These are phyloP conservation scores for Zaprionus bogoriensis DNA, from an alignment of 2,888 invertebrate species.

Conservation along the genomic window DNA sequence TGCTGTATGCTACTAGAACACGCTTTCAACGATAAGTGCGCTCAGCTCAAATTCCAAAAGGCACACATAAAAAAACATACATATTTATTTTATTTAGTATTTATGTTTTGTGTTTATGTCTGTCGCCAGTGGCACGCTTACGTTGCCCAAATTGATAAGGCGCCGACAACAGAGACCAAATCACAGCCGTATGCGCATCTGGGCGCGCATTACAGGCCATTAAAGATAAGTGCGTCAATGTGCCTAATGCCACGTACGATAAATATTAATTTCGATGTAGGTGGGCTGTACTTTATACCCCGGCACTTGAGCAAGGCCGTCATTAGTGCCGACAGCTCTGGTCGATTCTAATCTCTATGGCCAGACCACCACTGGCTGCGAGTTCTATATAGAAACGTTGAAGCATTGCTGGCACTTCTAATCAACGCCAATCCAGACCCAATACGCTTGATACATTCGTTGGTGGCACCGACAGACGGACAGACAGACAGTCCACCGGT, in stretches of 20 bases:
- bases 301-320: constrained; percentile 48
- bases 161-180: constrained; percentile 24
- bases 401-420: constrained; percentile 23
- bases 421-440: constrained; percentile 46
- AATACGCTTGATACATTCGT: constrained; percentile 43
- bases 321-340: constrained; percentile 10
- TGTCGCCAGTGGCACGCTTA: constrained; percentile 38
- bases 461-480: background rate
- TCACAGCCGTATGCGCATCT: constrained; percentile 6
- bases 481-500: constrained; percentile 7
- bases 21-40: constrained; percentile 39
- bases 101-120: background rate
- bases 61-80: background rate
- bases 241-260: constrained; percentile 31
- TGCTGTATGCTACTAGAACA: constrained; percentile 35
- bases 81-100: background rate
- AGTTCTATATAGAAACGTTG: constrained; percentile 22
- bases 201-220: constrained; percentile 2
- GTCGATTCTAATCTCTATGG: constrained; percentile 58
- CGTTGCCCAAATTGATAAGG: constrained; percentile 46
- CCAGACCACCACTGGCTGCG: constrained; percentile 56
- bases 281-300: constrained; percentile 31
- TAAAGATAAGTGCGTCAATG: constrained; percentile 6
- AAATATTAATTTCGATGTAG: constrained; percentile 7
- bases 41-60: constrained; percentile 50